Conservation (phyloP, 2,888 invertebrate genomes). For the Drosophila paracracens region DNA sequence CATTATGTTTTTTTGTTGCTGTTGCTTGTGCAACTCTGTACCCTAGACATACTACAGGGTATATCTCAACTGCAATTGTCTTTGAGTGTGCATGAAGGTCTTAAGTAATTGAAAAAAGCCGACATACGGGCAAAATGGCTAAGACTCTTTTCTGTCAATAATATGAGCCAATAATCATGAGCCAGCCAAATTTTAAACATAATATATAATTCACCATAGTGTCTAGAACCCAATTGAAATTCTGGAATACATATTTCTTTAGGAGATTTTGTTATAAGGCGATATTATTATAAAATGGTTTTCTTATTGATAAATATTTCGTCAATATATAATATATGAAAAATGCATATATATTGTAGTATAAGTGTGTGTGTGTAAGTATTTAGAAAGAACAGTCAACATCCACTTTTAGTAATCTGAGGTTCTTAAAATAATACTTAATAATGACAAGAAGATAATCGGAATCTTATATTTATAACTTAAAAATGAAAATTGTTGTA, state of each 20-base stretch:
- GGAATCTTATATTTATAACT: rapidly evolving
- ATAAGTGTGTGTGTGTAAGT: background rate
- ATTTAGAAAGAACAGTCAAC: background rate
- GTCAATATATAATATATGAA: background rate
- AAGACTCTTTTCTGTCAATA: background rate
- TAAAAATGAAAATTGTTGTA: too few relatives aligned
- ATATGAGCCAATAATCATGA: background rate
- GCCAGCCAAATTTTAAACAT: background rate
- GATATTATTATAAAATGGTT: background rate
- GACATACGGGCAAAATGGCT: too few relatives aligned
- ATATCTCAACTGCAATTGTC: background rate
- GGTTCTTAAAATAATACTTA: background rate
- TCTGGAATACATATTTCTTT: background rate
- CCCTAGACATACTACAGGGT: slow-evolving; percentile 13
- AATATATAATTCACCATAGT: background rate
- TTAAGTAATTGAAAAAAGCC: background rate
- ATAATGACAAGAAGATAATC: background rate
- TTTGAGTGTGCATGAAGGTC: background rate
- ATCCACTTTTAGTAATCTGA: too few relatives aligned
- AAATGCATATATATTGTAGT: background rate
- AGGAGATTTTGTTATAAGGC: background rate
- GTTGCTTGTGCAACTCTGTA: slow-evolving; percentile 17
- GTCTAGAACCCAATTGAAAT: background rate
- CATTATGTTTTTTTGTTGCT: slow-evolving; percentile 26
- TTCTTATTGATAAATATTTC: background rate